Conservation (phyloP, 2,888 invertebrate genomes). For the Bedellia somnulentella region DNA sequence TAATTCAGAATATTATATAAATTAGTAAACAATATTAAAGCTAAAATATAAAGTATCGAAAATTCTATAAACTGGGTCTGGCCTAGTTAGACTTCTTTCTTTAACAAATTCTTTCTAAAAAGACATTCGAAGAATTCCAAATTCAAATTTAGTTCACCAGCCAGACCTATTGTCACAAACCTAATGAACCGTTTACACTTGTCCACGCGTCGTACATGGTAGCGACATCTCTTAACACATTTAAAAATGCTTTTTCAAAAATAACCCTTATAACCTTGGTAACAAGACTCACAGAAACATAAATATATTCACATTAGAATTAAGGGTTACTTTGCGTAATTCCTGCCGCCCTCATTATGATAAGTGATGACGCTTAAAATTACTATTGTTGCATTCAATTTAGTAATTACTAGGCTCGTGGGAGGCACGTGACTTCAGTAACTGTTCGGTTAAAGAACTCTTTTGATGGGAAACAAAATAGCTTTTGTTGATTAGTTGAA, state of each 20-base stretch:
- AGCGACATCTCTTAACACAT: conserved; percentile 45
- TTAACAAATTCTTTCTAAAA: no score
- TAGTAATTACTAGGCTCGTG: conserved; percentile 41
- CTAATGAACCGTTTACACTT: conserved; percentile 38
- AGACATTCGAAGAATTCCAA: no score
- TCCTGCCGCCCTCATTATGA: conserved; percentile 44
- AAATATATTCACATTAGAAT: background rate
- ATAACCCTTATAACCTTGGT: background rate
- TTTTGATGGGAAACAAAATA: no score
- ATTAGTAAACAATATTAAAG: no score
- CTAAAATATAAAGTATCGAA: no score
- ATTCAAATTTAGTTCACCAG: conserved; percentile 27
- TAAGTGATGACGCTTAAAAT: conserved; percentile 56
- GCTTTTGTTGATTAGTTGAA: no score
- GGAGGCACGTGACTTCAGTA: conserved; percentile 20
- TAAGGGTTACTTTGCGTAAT: conserved; percentile 25
- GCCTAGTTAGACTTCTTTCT: no score
- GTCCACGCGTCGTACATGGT: conserved; percentile 15
- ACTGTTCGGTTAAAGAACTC: background rate
- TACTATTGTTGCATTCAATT: conserved; percentile 51
- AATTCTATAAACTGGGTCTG: no score
- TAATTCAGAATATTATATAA: no score
- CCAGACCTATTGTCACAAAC: conserved; percentile 6
- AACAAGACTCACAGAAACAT: background rate
- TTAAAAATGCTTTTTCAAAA: no score